Conservation (phyloP, 2,797 vertebrate genomes). For the Apogon talboti region DNA sequence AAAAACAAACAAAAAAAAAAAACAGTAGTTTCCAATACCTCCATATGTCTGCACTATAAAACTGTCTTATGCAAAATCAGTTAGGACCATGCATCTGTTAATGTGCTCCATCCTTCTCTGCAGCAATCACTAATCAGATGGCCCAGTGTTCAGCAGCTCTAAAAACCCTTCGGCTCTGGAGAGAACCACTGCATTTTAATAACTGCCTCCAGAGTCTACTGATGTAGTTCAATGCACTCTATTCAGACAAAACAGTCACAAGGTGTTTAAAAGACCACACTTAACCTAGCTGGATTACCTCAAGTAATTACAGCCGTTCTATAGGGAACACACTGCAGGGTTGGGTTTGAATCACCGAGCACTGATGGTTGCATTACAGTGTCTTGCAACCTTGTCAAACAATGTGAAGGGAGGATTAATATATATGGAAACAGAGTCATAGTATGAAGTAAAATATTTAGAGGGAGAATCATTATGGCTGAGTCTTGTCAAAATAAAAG, state of each 20-base stretch:
- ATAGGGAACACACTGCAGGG: slow-evolving; percentile 7
- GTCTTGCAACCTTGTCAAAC: not conserved
- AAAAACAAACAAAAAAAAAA: no score
- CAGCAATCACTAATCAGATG: slow-evolving; percentile 5
- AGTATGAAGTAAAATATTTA: no score
- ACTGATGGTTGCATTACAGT: slow-evolving; percentile 12
- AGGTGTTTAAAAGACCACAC: slow-evolving; percentile 41
- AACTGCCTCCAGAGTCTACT: slow-evolving; percentile 31
- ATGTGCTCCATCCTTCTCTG: not conserved
- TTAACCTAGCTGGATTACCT: slow-evolving; percentile 40
- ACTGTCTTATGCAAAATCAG: not conserved
- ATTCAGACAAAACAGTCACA: slow-evolving; percentile 38
- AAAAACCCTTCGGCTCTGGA: slow-evolving; percentile 13
- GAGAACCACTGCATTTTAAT: slow-evolving; percentile 36
- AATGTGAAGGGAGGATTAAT: slow-evolving; percentile 10
- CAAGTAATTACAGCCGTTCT: slow-evolving; percentile 47
- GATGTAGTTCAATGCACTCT: slow-evolving; percentile 15
- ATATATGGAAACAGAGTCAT: not conserved
- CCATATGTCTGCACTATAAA: not conserved
- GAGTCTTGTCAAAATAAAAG: not conserved
- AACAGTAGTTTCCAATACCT: not conserved
- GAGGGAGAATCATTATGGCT: no score
- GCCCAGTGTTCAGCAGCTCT: slow-evolving; percentile 10
- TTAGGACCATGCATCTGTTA: slow-evolving; percentile 4
- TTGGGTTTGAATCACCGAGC: slow-evolving; percentile 27